A percentile compares a stretch with the other conserved stretches of the same genome.
Evolutionary conservation across 2,113 vertebrate genomes (phyloP).

Genomic region (Chlorodrepanis virens): DNA sequence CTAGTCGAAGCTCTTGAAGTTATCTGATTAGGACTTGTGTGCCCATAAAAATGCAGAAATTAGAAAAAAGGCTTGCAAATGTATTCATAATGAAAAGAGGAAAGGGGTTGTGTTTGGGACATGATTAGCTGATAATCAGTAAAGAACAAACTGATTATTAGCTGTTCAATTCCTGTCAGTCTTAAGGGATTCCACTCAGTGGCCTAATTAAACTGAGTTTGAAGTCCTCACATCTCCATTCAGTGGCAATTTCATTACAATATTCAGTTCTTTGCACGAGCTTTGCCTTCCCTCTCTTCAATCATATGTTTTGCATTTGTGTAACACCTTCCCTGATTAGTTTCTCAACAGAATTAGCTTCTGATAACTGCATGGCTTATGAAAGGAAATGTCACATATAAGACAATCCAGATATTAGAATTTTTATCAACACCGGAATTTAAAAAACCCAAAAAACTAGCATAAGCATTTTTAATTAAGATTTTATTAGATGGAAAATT

Average conservation of each 20-base stretch:
- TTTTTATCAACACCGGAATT: constrained; percentile 56
- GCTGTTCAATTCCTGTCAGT: constrained; percentile 82
- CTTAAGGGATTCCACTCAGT: constrained; percentile 83
- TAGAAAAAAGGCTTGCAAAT: constrained; percentile 70
- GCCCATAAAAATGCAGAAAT: constrained; percentile 64
- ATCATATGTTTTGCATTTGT: constrained; percentile 83
- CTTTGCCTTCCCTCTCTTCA: constrained; percentile 77
- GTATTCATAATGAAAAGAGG: constrained; percentile 76
- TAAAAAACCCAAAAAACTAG: background rate
- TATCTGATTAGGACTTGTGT: constrained; percentile 70
- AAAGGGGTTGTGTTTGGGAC: constrained; percentile 76
- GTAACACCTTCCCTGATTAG: constrained; percentile 87
- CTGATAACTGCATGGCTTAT: constrained; percentile 75
- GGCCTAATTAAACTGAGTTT: constrained; percentile 83
- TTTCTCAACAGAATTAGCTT: constrained; percentile 80
- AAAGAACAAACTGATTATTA: constrained; percentile 94
- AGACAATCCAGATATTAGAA: constrained; percentile 66
- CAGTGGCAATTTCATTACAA: constrained; percentile 74
- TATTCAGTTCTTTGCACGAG: constrained; percentile 71
- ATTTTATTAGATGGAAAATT: constrained; percentile 3
- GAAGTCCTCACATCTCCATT: constrained; percentile 81
- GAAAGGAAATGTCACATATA: constrained; percentile 79
- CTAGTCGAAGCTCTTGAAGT: constrained; percentile 70
- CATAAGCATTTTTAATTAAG: constrained; percentile 62
- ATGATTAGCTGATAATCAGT: constrained; percentile 94